Conservation (phyloP, 2,797 vertebrate species). For the Sebastes reedi region DNA sequence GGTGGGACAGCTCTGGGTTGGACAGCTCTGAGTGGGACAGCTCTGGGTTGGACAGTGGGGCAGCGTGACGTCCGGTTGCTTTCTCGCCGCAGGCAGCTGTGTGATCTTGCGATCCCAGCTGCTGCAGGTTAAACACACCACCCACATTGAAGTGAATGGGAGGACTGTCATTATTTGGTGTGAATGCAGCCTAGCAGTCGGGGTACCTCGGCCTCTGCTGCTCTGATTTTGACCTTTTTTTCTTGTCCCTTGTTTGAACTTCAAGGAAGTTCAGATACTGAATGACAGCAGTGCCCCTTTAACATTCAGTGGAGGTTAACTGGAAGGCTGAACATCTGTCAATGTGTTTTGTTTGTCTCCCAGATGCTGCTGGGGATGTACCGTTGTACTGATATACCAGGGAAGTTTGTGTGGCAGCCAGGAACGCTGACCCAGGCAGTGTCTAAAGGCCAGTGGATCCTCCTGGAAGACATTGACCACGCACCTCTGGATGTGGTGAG, state of each 20-base stretch:
- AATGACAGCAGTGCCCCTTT: neutral
- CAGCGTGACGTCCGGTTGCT: too few species aligned
- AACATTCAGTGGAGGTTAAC: neutral
- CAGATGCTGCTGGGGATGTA: constrained; percentile 97
- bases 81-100: too few species aligned
- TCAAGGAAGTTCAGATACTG: too few species aligned
- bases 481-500: constrained; percentile 95
- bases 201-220: neutral
- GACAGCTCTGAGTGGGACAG: too few species aligned
- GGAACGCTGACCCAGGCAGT: constrained; percentile 95
- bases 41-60: too few species aligned
- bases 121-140: too few species aligned
- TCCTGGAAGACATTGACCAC: constrained; percentile 97
- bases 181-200: neutral
- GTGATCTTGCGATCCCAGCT: too few species aligned
- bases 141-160: too few species aligned
- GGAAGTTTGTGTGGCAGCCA: constrained; percentile 97
- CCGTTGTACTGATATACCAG: constrained; percentile 95
- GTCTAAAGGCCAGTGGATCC: constrained; percentile 92
- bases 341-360: neutral
- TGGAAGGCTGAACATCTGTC: neutral
- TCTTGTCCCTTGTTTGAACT: neutral
- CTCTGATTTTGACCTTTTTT: neutral
- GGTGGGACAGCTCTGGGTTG: too few species aligned
- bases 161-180: too few species aligned